These are phyloP conservation scores for Delphinus delphis DNA, from an alignment of 2,113 vertebrate species.

Conservation along the genomic window DNA sequence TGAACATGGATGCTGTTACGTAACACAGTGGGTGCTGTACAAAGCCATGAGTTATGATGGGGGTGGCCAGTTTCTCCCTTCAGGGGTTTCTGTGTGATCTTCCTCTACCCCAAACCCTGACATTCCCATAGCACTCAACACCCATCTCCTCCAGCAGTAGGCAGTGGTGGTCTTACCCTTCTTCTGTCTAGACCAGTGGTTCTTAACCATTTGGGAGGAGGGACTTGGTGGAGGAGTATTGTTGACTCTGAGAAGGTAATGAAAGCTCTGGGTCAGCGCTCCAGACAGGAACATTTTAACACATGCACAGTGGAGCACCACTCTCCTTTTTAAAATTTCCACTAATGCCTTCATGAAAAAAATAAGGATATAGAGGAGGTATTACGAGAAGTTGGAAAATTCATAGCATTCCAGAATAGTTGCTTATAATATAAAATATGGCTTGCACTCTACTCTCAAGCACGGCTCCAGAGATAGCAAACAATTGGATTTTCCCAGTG, in stretches of 20 bases:
- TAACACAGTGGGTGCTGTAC: not conserved
- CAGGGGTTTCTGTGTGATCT: not conserved
- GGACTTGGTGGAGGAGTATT: not conserved
- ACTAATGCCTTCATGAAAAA: not conserved
- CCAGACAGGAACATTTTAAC: not conserved
- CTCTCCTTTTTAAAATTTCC: not conserved
- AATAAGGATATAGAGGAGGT: not conserved
- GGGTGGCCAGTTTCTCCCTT: not conserved
- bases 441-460: constrained; percentile 21
- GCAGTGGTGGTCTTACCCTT: not conserved
- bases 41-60: not conserved
- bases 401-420: constrained; percentile 17
- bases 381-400: constrained; percentile 8
- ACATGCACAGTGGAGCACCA: not conserved
- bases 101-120: not conserved
- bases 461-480: constrained; percentile 50
- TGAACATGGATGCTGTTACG: not conserved
- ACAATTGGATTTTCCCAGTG: constrained; percentile 62
- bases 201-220: not conserved
- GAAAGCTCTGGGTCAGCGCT: not conserved
- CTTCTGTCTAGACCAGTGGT: not conserved
- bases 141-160: not conserved
- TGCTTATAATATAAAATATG: constrained; percentile 42
- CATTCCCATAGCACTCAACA: not conserved
- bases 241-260: not conserved